phyloP scores from a whole-genome alignment of 2,113 vertebrate species.

The Merops nubicus region DNA sequence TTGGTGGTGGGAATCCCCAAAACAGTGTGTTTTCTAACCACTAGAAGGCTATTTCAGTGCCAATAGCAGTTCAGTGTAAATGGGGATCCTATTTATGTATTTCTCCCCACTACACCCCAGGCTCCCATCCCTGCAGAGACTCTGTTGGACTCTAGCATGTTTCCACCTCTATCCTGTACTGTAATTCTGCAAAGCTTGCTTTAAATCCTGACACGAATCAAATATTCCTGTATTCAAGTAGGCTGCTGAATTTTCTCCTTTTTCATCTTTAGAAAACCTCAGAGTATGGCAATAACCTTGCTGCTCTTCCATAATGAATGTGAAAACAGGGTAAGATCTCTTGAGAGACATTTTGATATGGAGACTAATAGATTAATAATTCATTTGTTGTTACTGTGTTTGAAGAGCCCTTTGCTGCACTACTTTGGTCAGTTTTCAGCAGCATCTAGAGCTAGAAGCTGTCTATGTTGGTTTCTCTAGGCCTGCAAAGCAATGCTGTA shows the following conservation, averaged over 20 bases:
- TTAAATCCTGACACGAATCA: not conserved
- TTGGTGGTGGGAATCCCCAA: rapidly evolving
- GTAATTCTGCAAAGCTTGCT: not conserved
- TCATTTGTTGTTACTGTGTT: not conserved
- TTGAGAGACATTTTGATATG: not conserved
- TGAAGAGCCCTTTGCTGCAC: not conserved
- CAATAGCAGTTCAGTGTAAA: not conserved
- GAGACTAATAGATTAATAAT: not conserved
- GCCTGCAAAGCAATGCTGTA: not conserved
- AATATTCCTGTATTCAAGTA: not conserved
- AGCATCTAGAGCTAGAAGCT: not conserved
- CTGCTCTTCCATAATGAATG: not conserved
- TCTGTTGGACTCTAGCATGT: not conserved
- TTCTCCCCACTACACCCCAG: rapidly evolving
- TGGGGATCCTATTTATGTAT: not conserved
- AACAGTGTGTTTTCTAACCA: not conserved
- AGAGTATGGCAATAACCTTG: not conserved
- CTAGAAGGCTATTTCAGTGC: not conserved
- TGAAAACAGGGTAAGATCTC: not conserved
- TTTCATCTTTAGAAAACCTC: not conserved
- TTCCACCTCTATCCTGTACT: not conserved
- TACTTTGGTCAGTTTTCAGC: not conserved
- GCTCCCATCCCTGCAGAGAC: rapidly evolving
- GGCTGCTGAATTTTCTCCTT: not conserved
- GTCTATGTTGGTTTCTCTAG: not conserved